Evolutionary conservation across 2,888 invertebrate genomes (phyloP), one percentile per base, ranked within the genome.

Genomic region (Megastigmus dorsalis): DNA sequence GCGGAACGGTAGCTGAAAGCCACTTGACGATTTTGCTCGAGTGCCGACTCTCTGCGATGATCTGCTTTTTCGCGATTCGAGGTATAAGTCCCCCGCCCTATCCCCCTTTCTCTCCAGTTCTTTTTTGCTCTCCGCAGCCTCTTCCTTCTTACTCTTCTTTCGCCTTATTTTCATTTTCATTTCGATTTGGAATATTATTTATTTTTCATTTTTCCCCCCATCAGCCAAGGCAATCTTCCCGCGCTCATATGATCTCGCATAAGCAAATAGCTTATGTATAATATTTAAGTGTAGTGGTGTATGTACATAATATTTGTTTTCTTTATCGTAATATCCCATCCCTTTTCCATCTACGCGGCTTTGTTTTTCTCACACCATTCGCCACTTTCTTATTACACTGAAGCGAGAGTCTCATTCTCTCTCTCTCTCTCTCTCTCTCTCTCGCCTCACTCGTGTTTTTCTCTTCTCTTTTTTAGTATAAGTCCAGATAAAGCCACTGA

Each of bases 401-500:
- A 15, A 67, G n/a, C 41, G 13, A 2, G 3, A 4, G 41, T 13
- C 10, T 41, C n/a, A 10, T 41, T 66, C 62, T 71, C 50, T 70
- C 13, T 33, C 13, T 55, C 9, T 26, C 33, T 55, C 33, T 18
- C 9, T 33, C 20, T 30, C 55, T 33, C 36, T 28, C 30, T 9
- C 5, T 15, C 4, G 57, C n/a, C n/a, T 7, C 10, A 62, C n/a
- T n/a, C n/a, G n/a, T n/a, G n/a, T 62, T 62, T 62, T 75, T 72
- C 72, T n/a, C n/a, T n/a, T n/a, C n/a, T n/a, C n/a, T n/a, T n/a
- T n/a, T n/a, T n/a, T n/a, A n/a, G n/a, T n/a, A n/a, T n/a, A n/a
- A n/a, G n/a, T n/a, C n/a, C n/a, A n/a, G n/a, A n/a, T n/a, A n/a
- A 59, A 66, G 62, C 72, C 28, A 2, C 33, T 33, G n/a, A n/a